Base-by-base conservation (phyloP, 2,888 invertebrate species). In the Ectemnius cavifrons region DNA sequence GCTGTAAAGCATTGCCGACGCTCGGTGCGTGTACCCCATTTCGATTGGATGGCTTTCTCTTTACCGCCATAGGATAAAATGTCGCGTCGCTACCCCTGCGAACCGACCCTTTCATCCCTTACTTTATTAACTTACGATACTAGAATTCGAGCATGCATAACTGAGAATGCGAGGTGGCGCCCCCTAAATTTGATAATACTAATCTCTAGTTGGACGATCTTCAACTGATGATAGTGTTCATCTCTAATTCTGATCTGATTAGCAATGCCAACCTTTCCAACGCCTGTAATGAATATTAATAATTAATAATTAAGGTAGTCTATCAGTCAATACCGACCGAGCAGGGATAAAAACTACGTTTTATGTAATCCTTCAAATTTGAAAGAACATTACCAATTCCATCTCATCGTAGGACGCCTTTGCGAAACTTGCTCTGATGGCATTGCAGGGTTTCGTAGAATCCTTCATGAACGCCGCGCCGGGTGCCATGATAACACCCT, bases 391-490 rank as follows among this genome's bases (percentile, higher is more conserved):
- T 85, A 92, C 93, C 90, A 89, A 88, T 71, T 94, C 92, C 91
- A 96, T 95, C 78, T 95, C 93, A 76, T 93, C 93, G 27, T 93
- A 91, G 0, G 93, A 89, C 14, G 95, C 93, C 84, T 94, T 93
- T 64, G 96, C 95, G 88, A 94, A 96, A 0, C 96, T 94, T 49
- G 95, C 93, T 64, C 97, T 91, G 64, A 96, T 90, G 87, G 94
- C 94, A 60, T 93, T 94, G 81, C 94, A 94, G 13, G 95, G 94
- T 73, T 92, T 91, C 52, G 91, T 91, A 0, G 92, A 92, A 89
- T 95, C 94, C 64, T 93, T 92, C 89, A 93, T 93, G 88, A 96
- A 96, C 0, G 94, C 95, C 75, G 94, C 95, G 0, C 96, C 97
- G 0, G 96, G 96, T 0, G 95, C 93, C 79, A 96, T 91, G 86